These are phyloP conservation scores for Cancer borealis DNA, from an alignment of 2,888 invertebrate genomes.

Conservation along the genomic window DNA sequence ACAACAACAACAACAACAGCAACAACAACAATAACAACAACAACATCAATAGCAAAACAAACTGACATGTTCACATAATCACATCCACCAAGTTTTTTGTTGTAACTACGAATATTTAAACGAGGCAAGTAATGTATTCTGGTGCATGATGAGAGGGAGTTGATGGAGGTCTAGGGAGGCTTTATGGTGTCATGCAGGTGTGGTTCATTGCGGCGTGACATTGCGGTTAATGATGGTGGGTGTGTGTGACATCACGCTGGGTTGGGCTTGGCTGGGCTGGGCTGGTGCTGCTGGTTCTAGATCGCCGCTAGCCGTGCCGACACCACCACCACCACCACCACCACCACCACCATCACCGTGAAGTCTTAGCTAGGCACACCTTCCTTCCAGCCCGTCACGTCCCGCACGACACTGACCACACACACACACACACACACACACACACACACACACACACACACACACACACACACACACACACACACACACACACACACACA, in stretches of 20 bases:
- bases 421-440: conserved; percentile 20
- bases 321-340: not conserved
- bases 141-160: not conserved
- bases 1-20: too few species aligned
- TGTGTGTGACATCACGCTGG: not conserved
- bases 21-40: too few species aligned
- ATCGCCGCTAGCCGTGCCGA: conserved; percentile 9
- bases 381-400: not conserved
- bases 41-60: too few species aligned
- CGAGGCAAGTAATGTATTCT: not conserved
- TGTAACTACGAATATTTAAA: not conserved
- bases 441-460: not conserved
- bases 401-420: not conserved
- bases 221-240: not conserved
- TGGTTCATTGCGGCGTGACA: not conserved
- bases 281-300: not conserved
- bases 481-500: not conserved
- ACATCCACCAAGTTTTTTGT: not conserved
- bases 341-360: not conserved
- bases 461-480: not conserved
- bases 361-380: not conserved
- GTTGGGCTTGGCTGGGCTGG: not conserved
- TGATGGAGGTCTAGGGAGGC: not conserved
- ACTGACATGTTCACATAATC: too few species aligned
- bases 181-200: not conserved